phyloP scores from a whole-genome alignment of 23 tunicate species.

The Botrylloides violaceus region DNA sequence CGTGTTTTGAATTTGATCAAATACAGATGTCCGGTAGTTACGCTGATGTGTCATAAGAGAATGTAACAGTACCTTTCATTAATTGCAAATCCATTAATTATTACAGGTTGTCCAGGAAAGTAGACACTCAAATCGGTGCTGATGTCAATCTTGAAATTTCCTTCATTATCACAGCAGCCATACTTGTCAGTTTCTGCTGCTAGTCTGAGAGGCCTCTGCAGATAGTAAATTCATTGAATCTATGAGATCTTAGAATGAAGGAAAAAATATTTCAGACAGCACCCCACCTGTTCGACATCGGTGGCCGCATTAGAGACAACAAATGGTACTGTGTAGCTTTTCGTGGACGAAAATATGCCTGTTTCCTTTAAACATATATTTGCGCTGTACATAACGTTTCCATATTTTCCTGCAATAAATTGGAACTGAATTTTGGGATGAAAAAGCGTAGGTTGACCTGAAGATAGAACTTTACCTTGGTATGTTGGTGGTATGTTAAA shows the following conservation, averaged over 20 bases:
- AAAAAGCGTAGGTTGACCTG: background rate
- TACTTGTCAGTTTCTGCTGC: slow-evolving; percentile 12
- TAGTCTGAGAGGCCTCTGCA: slow-evolving; percentile 7
- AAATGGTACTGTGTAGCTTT: background rate
- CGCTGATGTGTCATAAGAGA: no score
- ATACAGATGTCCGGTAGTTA: no score
- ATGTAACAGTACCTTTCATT: slow-evolving; percentile 42
- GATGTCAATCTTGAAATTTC: slow-evolving; percentile 12
- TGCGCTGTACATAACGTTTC: background rate
- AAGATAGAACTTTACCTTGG: background rate
- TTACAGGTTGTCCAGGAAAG: slow-evolving; percentile 23
- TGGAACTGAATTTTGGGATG: background rate
- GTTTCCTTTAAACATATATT: background rate
- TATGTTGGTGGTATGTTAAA: slow-evolving; percentile 13
- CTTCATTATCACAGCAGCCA: slow-evolving; percentile 13
- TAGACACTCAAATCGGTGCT: slow-evolving; percentile 27
- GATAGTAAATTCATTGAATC: background rate
- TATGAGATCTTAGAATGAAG: background rate
- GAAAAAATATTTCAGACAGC: no score
- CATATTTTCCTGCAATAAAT: slow-evolving; percentile 10
- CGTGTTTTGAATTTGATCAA: no score
- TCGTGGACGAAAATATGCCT: background rate
- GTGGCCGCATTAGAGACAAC: slow-evolving; percentile 5
- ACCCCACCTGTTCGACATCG: background rate
- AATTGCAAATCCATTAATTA: slow-evolving; percentile 31